Evolutionary conservation across 2,888 invertebrate species (phyloP).

Genomic region (Acanthopleura granulata): DNA sequence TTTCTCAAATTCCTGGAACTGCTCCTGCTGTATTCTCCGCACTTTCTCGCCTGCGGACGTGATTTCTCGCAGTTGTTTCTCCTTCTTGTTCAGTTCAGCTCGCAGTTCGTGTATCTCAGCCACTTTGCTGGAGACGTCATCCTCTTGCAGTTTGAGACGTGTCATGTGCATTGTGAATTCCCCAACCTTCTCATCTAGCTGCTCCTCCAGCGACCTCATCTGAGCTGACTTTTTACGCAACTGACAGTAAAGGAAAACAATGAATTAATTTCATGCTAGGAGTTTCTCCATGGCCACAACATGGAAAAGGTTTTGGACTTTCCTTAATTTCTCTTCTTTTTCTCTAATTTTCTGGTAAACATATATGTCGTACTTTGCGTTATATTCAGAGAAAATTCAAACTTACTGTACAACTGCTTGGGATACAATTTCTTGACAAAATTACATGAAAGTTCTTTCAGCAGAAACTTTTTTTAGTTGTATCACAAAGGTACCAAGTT

Average conservation of each 20-base stretch:
- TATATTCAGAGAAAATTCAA: too few species aligned
- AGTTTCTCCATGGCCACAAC: too few species aligned
- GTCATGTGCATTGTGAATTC: constrained; percentile 47
- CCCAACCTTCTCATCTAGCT: constrained; percentile 51
- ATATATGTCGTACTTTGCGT: too few species aligned
- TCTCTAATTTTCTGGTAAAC: too few species aligned
- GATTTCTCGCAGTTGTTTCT: constrained; percentile 29
- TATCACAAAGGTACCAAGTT: too few species aligned
- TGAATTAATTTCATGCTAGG: too few species aligned
- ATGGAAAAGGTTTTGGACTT: too few species aligned
- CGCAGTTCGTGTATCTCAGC: constrained; percentile 39
- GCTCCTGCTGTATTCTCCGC: constrained; percentile 49
- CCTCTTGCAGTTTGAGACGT: constrained; percentile 47
- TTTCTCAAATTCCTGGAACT: constrained; percentile 54
- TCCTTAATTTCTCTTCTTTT: too few species aligned
- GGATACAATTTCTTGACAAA: too few species aligned
- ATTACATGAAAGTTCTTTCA: too few species aligned
- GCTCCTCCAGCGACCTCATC: constrained; percentile 45
- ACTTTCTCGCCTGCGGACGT: constrained; percentile 36
- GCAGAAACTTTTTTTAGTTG: too few species aligned
- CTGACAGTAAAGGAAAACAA: constrained; percentile 36
- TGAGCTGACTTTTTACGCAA: constrained; percentile 50
- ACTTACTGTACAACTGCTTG: too few species aligned
- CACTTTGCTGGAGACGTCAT: constrained; percentile 35
- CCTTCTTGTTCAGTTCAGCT: constrained; percentile 41